phyloP scores from a whole-genome alignment of 2,888 invertebrate species.

The Gastracanthus pulcherrimus region DNA sequence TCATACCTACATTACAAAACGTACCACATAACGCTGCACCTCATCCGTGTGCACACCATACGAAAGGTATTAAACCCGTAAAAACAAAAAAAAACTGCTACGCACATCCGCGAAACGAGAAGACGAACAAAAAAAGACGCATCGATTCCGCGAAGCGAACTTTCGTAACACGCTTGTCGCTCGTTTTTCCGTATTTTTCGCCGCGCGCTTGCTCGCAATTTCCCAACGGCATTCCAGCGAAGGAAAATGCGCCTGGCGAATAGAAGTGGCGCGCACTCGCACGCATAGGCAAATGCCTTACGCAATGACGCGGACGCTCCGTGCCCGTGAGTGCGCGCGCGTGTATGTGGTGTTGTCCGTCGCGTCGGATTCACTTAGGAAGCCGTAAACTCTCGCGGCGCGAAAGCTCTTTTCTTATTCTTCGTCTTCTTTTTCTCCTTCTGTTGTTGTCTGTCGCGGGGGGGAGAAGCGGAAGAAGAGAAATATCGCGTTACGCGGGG shows the following conservation, averaged over 20 bases:
- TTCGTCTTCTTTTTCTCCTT: not conserved
- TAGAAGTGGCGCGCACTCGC: not conserved
- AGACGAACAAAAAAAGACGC: not conserved
- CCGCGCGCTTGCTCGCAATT: not conserved
- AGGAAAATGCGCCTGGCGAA: not conserved
- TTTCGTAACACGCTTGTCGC: not conserved
- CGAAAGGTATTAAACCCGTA: no score
- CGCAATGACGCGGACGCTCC: not conserved
- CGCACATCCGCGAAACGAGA: no score
- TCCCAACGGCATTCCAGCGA: slow-evolving; percentile 36
- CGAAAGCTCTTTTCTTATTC: slow-evolving; percentile 5
- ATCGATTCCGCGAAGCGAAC: not conserved
- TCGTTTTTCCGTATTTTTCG: slow-evolving; percentile 12
- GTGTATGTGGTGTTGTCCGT: no score
- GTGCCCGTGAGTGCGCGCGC: not conserved
- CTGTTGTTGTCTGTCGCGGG: not conserved
- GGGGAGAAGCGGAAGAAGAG: not conserved
- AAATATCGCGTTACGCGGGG: slow-evolving; percentile 36
- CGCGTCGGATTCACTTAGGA: slow-evolving; percentile 37
- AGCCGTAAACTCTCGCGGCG: slow-evolving; percentile 51
- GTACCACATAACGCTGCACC: not conserved
- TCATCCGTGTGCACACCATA: no score
- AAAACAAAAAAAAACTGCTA: no score
- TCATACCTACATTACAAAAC: not conserved
- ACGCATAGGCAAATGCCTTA: not conserved